Percentiles rank a stretch among this genome's conserved stretches.
phyloP scores from a whole-genome alignment of 2,888 invertebrate species.

The Cephus rjabovi region DNA sequence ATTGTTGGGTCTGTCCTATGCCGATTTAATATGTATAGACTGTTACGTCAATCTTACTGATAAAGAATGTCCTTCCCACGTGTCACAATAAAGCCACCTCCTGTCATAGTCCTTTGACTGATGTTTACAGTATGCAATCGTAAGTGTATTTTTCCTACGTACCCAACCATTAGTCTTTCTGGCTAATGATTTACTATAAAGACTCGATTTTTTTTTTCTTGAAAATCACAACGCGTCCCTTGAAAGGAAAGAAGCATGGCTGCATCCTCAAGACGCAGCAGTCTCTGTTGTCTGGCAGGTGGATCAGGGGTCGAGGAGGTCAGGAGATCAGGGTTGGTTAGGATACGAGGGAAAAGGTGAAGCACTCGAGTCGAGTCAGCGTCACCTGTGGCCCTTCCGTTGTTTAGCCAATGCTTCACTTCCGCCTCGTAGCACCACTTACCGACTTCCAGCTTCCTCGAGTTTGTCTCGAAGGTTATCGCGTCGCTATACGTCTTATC shows the following conservation, averaged over 20 bases:
- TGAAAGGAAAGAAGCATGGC: not conserved
- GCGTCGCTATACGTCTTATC: not conserved
- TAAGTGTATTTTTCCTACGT: no score
- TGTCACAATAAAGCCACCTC: no score
- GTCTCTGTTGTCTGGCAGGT: not conserved
- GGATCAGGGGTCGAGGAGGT: not conserved
- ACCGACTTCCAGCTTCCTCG: slow-evolving; percentile 4
- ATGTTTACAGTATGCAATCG: no score
- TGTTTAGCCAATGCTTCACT: slow-evolving; percentile 60
- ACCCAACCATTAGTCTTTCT: no score
- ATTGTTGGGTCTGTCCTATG: no score
- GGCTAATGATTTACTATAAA: no score
- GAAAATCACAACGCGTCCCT: not conserved
- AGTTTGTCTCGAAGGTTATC: not conserved
- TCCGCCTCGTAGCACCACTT: slow-evolving; percentile 49
- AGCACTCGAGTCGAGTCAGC: slow-evolving; percentile 49
- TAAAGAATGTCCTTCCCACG: no score
- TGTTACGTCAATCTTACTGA: no score
- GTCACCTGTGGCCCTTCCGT: slow-evolving; percentile 59
- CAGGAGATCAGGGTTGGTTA: not conserved
- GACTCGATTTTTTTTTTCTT: not conserved
- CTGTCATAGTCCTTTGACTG: no score
- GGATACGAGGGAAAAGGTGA: not conserved
- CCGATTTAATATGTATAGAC: no score
- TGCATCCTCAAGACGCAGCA: not conserved